Conservation (phyloP, 2,888 invertebrate genomes). For the Drosophila buzzatii region DNA sequence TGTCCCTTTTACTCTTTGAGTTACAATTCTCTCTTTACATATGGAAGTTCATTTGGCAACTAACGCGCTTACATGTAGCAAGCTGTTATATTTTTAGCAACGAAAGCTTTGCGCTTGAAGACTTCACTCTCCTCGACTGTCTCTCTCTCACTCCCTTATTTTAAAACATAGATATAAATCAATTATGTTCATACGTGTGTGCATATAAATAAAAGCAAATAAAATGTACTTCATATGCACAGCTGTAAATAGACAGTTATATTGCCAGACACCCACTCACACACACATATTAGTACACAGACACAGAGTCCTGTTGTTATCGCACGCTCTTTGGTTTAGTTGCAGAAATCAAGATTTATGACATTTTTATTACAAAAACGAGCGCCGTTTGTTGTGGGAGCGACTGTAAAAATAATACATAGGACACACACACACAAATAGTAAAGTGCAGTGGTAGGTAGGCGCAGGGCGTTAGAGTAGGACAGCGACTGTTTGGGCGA, state of each 20-base stretch:
- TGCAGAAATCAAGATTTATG: conserved; percentile 81
- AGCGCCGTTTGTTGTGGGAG: conserved; percentile 61
- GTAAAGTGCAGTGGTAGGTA: neutral
- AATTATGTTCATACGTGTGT: conserved; percentile 51
- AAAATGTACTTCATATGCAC: conserved; percentile 73
- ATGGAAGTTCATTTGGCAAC: neutral
- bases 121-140: too few relatives aligned
- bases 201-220: conserved; percentile 74
- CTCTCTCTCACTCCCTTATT: too few relatives aligned
- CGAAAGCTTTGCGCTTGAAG: conserved; percentile 4
- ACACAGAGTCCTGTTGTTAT: conserved; percentile 42
- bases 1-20: neutral
- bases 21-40: neutral
- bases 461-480: neutral
- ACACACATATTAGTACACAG: conserved; percentile 1
- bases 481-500: neutral
- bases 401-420: conserved; percentile 51
- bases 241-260: conserved; percentile 72
- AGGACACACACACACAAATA: conserved; percentile 23
- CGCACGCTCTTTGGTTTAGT: conserved; percentile 75
- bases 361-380: conserved; percentile 80
- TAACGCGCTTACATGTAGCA: neutral
- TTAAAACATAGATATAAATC: conserved; percentile 32
- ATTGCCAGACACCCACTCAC: conserved; percentile 47
- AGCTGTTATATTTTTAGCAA: conserved; percentile 1